Conservation (phyloP, 2,797 vertebrate genomes). For the Alosa sapidissima region DNA sequence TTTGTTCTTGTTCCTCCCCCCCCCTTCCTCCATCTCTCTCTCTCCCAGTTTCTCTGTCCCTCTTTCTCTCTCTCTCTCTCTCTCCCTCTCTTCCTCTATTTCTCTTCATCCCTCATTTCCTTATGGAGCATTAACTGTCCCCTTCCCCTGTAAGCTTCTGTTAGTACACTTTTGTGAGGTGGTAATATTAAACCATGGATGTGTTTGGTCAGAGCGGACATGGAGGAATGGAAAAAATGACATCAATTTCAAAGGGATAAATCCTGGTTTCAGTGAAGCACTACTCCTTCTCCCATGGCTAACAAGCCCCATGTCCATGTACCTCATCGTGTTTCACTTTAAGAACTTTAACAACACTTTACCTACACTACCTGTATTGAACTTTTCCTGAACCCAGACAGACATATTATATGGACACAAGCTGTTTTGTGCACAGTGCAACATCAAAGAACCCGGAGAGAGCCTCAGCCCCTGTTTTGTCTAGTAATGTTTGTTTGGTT, state of each 20-base stretch:
- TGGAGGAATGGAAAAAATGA: not conserved
- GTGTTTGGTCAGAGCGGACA: not conserved
- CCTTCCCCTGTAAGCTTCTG: not conserved
- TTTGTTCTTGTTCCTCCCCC: slow-evolving; percentile 54
- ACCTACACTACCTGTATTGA: not conserved
- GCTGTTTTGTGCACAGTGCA: not conserved
- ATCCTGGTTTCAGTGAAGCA: not conserved
- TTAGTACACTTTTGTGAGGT: not conserved
- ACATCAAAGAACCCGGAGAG: not conserved
- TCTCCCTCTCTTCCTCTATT: not conserved
- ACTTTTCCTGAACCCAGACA: not conserved
- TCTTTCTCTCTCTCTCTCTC: slow-evolving; percentile 57
- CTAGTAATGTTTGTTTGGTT: slow-evolving; percentile 62
- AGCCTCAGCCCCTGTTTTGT: slow-evolving; percentile 54
- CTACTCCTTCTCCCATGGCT: not conserved
- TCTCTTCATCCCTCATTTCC: slow-evolving; percentile 27
- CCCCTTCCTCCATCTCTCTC: slow-evolving; percentile 63
- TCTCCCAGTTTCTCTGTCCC: slow-evolving; percentile 65
- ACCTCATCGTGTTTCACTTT: not conserved
- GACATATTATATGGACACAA: not conserved
- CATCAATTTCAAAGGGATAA: slow-evolving; percentile 5
- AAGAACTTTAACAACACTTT: not conserved
- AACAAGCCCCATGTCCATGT: not conserved
- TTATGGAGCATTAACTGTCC: slow-evolving; percentile 37
- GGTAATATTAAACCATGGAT: not conserved